Evolutionary conservation across 2,797 vertebrate species (phyloP), one percentile per base, ranked within the genome.

Genomic region (Odontamblyopus lacepedii): DNA sequence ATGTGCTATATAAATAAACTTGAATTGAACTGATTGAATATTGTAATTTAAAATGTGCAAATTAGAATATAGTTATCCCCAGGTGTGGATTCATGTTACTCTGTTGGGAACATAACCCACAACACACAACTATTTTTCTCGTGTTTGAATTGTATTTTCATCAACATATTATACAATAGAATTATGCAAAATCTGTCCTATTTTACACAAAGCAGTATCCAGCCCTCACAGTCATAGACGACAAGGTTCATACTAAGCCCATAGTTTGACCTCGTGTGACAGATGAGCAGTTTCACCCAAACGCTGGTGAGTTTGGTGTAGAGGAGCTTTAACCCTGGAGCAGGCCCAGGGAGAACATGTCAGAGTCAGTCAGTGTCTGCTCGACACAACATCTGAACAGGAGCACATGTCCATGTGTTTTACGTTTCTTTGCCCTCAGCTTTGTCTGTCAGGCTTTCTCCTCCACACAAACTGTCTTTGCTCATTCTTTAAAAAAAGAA

Each of bases 361-460:
- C 85, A 82, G 60, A 60, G 78, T 82, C 84, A 85, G 83, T 89
- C 79, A 86, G 67, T 26, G 68, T 82, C 85, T 72, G 50, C 76
- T 73, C 72, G 76, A 82, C 69, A 81, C 69, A 83, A 19, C 77
- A 77, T 75, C 65, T 73, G 70, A 84, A n/a, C 77, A 80, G 75
- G 60, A 63, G 73, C 71, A 67, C 77, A 81, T 73, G 77, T 69
- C 69, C 71, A 78, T 67, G 67, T 60, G 64, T 56, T 74, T 5
- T 4, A 67, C 67, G n/a, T 6, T 15, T 2, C 6, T 8, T 5
- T 11, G 26, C 41, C 12, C 5, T 1, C 3, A 5, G 32, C 18
- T 18, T 8, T 65, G 13, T 18, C 13, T 6, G 32, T 70, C 74
- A 50, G 53, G 32, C 55, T 60, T 72, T 63, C 55, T 60, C n/a